These are phyloP conservation scores for Sebastes wilsoni DNA, from an alignment of 2,797 vertebrate genomes.

Conservation along the genomic window DNA sequence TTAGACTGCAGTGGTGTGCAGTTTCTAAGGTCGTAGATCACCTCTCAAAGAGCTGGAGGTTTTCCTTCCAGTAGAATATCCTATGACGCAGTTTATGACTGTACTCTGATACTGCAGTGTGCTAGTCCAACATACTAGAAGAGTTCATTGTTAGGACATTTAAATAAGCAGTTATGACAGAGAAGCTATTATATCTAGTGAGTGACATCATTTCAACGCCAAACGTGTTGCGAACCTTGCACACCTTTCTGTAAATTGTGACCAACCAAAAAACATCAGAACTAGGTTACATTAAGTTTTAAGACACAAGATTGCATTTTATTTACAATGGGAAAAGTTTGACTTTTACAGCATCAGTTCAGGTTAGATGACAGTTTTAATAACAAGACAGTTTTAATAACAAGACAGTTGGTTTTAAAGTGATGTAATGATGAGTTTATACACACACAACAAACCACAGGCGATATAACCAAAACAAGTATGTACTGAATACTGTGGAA, in stretches of 20 bases:
- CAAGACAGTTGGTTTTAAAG: background rate
- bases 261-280: background rate
- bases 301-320: background rate
- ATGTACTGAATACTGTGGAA: background rate
- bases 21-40: background rate
- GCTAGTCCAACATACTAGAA: too few species aligned
- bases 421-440: background rate
- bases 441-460: background rate
- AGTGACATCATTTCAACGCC: background rate
- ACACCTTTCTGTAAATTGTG: background rate
- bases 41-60: background rate
- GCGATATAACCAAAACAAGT: background rate
- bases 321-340: background rate
- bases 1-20: background rate
- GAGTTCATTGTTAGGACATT: background rate
- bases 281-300: background rate
- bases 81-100: background rate
- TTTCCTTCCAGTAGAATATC: background rate
- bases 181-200: background rate
- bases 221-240: background rate
- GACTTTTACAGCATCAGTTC: background rate
- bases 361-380: background rate
- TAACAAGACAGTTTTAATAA: background rate
- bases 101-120: too few species aligned
- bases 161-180: background rate